Evolutionary conservation across 2,797 vertebrate species (phyloP), one percentile per base, ranked within the genome.

Genomic region (Oreochromis grahami): DNA sequence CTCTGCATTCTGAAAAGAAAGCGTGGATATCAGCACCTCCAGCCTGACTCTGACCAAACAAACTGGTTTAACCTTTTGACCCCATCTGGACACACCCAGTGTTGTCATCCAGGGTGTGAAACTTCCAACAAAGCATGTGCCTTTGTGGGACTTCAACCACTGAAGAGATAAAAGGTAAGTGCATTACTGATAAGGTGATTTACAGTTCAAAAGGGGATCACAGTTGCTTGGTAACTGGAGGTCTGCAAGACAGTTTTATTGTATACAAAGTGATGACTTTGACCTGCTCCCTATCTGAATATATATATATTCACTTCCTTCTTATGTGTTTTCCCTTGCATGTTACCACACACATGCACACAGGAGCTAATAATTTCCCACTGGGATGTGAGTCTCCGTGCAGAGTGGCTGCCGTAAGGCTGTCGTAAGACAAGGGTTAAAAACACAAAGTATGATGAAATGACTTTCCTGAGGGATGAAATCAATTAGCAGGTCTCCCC

Each of bases 361-460:
- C 60, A 80, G 21, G 43, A 86, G 80, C 43, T 72, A 12, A n/a
- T 92, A 74, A 83, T 92, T 92, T 91, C 92, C 94, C 88, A 36
- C 63, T 38, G 82, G 93, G 63, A 65, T 2, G 4, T 3, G 78
- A 24, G 87, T 86, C 86, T 94, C 91, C 45, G 48, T 80, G 86
- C 91, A 92, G 88, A 86, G 81, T 50, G 17, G 80, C 79, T 92
- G 86, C 78, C 92, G 93, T 89, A 92, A 94, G 87, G 77, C 92
- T 92, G 89, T 90, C 91, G 89, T 92, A 93, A 94, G 91, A 94
- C 89, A 87, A 90, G 86, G 91, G 90, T 95, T 95, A 95, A 97
- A 96, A 97, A 96, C 95, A 96, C 88, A n/a, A 84, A 89, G 91
- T 83, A 95, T 97, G 96, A 97, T 97, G 96, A 97, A 97, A 97